phyloP scores from a whole-genome alignment of 2,113 vertebrate species.

The Octodon degus region DNA sequence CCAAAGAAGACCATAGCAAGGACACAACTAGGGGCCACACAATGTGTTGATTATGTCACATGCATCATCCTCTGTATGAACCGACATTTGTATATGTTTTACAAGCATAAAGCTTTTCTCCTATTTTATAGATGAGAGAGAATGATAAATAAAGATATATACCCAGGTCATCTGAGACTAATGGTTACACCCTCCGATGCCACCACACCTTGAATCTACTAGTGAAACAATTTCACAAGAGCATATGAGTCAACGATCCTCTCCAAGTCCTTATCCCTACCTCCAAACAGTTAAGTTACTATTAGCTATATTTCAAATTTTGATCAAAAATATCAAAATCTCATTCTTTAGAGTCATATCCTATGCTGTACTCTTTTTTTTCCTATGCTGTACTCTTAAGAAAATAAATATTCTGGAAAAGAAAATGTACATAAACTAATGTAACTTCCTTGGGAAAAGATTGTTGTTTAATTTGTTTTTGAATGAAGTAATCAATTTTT shows the following conservation, averaged over 20 bases:
- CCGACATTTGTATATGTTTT: not conserved
- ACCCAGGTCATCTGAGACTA: not conserved
- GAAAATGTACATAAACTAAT: slow-evolving; percentile 67
- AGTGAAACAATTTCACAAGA: slow-evolving; percentile 19
- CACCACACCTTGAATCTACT: not conserved
- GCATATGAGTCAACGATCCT: not conserved
- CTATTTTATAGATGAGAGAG: not conserved
- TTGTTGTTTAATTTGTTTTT: slow-evolving; percentile 82
- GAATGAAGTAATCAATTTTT: slow-evolving; percentile 86
- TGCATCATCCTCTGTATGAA: not conserved
- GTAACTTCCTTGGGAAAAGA: slow-evolving; percentile 80
- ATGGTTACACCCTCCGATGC: not conserved
- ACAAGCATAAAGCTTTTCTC: not conserved
- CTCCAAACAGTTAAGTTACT: slow-evolving; percentile 45
- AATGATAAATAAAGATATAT: not conserved
- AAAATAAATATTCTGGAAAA: slow-evolving; percentile 70
- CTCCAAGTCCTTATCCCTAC: not conserved
- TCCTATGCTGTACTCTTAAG: slow-evolving; percentile 47
- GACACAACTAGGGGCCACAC: not conserved
- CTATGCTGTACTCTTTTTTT: not conserved
- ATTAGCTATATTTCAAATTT: not conserved
- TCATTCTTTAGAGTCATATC: slow-evolving; percentile 66
- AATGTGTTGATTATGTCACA: not conserved
- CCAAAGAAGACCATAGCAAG: not conserved
- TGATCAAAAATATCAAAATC: slow-evolving; percentile 22